Base-by-base conservation (phyloP, 2,797 vertebrate genomes). In the Rhinophrynus dorsalis region DNA sequence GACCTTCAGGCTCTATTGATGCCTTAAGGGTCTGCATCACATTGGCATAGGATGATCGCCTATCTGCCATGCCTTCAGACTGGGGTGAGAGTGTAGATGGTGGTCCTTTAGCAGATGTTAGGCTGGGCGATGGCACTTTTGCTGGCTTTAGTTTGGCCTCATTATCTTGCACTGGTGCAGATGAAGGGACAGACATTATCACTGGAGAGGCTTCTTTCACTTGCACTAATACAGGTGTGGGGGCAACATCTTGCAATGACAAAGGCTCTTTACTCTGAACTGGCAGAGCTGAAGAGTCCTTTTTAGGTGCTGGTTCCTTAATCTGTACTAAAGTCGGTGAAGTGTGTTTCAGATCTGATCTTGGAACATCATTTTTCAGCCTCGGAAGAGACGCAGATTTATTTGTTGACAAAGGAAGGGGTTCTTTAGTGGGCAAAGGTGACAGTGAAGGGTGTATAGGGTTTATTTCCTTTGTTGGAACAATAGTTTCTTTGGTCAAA, bases 21-120 rank as follows among this genome's bases (percentile, higher is more conserved):
- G 93, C 86, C 83, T 92, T 92, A 55, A 99, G 94, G 13, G 92
- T 92, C 83, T 95, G 94, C 86, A 98, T 96, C 70, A 96, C 95
- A 74, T 93, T 93, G 26, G 96, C 95, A 12, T 98, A 98, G 17
- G 95, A 91, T 67, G 95, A 96, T 0, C 68, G 87, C 18, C 15
- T 64, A 17, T n/a, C 11, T 9, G 21, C n/a, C 12, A 6, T 13
- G 23, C 7, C 21, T 26, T 3, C 35, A n/a, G 52, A 3, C 13
- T 66, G 61, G n/a, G 21, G 3, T 15, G 17, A 26, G 5, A 47
- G 15, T 13, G 13, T 13, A 35, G 61, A 21, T 24, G 38, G 10
- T 18, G 51, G 24, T 23, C 44, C 44, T 23, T 12, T 51, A 12
- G 3, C 17, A 24, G 60, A 12, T 24, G 20, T n/a, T 2, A 27